Evolutionary conservation across 2,113 vertebrate species (phyloP), one percentile per base, ranked within the genome.

Genomic region (Neotragus moschatus): DNA sequence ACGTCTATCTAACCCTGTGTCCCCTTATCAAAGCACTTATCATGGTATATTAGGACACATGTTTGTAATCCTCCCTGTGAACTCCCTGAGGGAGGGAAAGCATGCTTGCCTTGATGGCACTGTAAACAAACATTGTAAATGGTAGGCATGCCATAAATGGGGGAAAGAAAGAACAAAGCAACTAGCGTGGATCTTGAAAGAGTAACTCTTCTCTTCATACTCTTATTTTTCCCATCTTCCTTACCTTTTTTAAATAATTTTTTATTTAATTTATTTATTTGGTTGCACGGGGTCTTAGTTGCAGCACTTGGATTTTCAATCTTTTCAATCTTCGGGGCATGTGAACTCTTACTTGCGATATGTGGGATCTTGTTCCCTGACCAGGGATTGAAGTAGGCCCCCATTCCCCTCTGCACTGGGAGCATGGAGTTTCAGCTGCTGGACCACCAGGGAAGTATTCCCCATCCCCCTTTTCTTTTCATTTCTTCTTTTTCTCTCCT

Each of bases 161-260:
- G 58, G 51, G 58, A 55, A 93, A 70, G 47, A 73, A 90, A 53
- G 11, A 93, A 79, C n/a, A 79, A 85, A 82, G 84, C 60, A 47
- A 47, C 49, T 16, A 79, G n/a, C 10, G 2, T 39, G 66, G 19
- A 70, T 39, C 4, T 36, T 23, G 15, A 56, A 43, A 5, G 1
- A 47, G 45, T 2, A 17, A 58, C 63, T 80, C 10, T 73, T 91
- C 56, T 79, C 13, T 13, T 51, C 33, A 73, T 56, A 10, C 11
- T 23, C 12, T 49, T 56, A 39, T n/a, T 47, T 13, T 19, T 28
- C 3, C 14, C 5, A 21, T 33, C 4, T 88, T 73, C 16, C 26
- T 51, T 81, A 51, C 16, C 21, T 56, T 77, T 30, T 73, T n/a
- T 88, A n/a, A n/a, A n/a, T n/a, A n/a, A n/a, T 77, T 25, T 33